Base-by-base conservation (phyloP, 2,797 vertebrate genomes). In the Rhabdophis nuchalis region DNA sequence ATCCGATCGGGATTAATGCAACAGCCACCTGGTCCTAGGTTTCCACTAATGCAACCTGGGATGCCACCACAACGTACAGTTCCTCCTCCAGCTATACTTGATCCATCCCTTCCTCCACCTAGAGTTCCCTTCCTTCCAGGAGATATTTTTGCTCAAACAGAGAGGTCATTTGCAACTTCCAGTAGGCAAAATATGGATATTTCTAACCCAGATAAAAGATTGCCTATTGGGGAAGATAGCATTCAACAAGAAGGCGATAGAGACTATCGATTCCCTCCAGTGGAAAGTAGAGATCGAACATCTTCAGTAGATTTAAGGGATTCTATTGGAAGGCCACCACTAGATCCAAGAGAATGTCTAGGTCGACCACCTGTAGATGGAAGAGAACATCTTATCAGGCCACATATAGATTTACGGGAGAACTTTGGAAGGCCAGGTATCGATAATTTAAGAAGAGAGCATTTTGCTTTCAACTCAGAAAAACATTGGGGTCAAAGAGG, bases 251-350 rank as follows among this genome's bases (percentile, higher is more conserved):
- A 99, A 92, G 98, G 99, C 95, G 99, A 99, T 95, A 98, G 99
- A 98, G 99, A 99, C 98, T 99, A 99, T 95, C 99, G 99, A 87
- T 99, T 99, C 96, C 99, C 99, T 94, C 97, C 98, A 0, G 88
- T 98, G 60, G 98, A 98, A 91, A 95, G 94, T 89, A 97, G 98
- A 94, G 98, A 97, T 95, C 98, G 98, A 86, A 98, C 98, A 25
- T 96, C 97, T 92, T 98, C 98, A 0, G 98, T 98, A 91, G 99
- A 99, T 92, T 98, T 98, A 87, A 98, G 99, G 93, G 99, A 99
- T 90, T 92, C 97, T 86, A 96, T 96, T 92, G 97, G 97, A 16
- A 97, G 97, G 58, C 97, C 98, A 58, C 94, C 97, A 41, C 94
- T 98, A 91, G 98, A 98, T 95, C 97, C 97, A 85, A 97, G 97